phyloP scores from a whole-genome alignment of 2,797 vertebrate species.

The Arremon aurantiirostris region DNA sequence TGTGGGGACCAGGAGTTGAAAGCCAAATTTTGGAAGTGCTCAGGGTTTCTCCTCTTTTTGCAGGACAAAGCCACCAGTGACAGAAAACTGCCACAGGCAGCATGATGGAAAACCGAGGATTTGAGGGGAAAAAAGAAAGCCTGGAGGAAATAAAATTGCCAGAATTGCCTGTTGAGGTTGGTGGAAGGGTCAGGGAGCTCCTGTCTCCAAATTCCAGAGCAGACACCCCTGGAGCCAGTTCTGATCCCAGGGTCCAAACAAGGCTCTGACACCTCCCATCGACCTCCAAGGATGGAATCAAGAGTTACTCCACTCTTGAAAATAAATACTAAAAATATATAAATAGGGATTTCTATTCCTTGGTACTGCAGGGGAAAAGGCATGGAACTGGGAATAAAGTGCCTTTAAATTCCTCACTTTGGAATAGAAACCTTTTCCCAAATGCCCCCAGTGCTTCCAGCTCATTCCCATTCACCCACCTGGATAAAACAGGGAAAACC shows the following conservation, averaged over 20 bases:
- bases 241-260: background rate
- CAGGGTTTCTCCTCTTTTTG: background rate
- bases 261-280: fast-evolving
- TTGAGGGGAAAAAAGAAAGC: background rate
- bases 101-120: background rate
- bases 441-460: background rate
- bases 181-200: background rate
- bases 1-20: background rate
- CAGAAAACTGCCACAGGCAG: background rate
- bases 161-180: background rate
- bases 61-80: background rate
- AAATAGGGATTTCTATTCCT: background rate
- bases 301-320: background rate
- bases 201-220: background rate
- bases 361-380: background rate
- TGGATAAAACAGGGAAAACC: background rate
- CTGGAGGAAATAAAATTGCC: background rate
- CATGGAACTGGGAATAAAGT: background rate
- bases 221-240: no score
- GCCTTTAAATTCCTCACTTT: background rate
- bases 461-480: background rate
- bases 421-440: background rate
- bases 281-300: background rate
- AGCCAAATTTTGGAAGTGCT: background rate
- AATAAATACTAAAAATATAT: background rate